These are phyloP conservation scores for Dione juno DNA, from an alignment of 2,888 invertebrate species.

Conservation along the genomic window DNA sequence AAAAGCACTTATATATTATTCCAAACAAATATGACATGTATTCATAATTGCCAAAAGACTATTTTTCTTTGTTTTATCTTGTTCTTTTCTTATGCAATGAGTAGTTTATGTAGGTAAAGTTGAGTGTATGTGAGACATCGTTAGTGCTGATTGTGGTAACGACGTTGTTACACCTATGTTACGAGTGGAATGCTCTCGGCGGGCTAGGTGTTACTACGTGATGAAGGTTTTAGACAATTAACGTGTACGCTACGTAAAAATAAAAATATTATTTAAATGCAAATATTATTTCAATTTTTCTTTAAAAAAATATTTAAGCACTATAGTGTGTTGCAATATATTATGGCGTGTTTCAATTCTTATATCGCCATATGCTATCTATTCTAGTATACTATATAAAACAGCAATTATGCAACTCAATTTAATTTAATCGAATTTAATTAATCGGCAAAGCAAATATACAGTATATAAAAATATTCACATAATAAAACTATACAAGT, in stretches of 20 bases:
- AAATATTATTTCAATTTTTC: too few relatives aligned
- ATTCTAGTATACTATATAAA: too few relatives aligned
- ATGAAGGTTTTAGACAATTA: slow-evolving; percentile 40
- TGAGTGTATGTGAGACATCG: slow-evolving; percentile 49
- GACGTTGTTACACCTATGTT: slow-evolving; percentile 45
- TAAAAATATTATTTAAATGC: not conserved
- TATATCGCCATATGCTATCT: too few relatives aligned
- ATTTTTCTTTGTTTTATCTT: slow-evolving; percentile 18
- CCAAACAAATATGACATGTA: slow-evolving; percentile 28
- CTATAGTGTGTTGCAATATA: too few relatives aligned
- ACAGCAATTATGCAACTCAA: too few relatives aligned
- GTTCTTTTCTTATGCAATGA: slow-evolving; percentile 17
- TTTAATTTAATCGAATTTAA: too few relatives aligned
- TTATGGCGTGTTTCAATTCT: too few relatives aligned
- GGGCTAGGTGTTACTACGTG: slow-evolving; percentile 34
- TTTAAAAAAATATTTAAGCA: too few relatives aligned
- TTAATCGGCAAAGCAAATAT: too few relatives aligned
- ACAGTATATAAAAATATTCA: too few relatives aligned
- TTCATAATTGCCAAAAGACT: not conserved
- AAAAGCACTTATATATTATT: slow-evolving; percentile 11
- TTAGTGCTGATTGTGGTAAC: slow-evolving; percentile 56
- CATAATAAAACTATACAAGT: too few relatives aligned
- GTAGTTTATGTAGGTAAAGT: slow-evolving; percentile 42
- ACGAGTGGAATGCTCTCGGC: slow-evolving; percentile 37
- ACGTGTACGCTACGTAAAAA: slow-evolving; percentile 22